Evolutionary conservation across 2,888 invertebrate species (phyloP).

Genomic region (Callosobruchus maculatus): DNA sequence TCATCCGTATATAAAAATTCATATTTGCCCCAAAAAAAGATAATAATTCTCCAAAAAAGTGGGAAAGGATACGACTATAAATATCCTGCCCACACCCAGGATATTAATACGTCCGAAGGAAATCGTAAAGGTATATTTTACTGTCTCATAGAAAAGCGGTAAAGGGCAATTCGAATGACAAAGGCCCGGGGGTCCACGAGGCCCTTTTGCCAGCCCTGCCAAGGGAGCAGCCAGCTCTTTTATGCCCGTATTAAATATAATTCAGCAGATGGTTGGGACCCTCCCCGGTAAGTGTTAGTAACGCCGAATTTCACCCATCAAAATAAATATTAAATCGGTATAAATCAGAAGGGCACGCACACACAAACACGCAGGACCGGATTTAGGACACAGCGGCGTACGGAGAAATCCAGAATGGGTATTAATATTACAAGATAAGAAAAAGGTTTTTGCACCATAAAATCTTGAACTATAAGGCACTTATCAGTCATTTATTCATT

Average conservation of each 20-base stretch:
- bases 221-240: conserved; percentile 24
- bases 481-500: no score
- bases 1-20: background rate
- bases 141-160: conserved; percentile 41
- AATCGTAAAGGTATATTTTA: conserved; percentile 29
- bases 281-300: conserved; percentile 47
- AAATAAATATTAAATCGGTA: conserved; percentile 54
- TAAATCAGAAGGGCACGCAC: conserved; percentile 46
- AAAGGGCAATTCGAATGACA: conserved; percentile 44
- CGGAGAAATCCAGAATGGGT: no score
- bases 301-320: conserved; percentile 53
- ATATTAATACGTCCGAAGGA: conserved; percentile 6
- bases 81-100: background rate
- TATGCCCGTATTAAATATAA: conserved; percentile 40
- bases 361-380: conserved; percentile 14
- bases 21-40: background rate
- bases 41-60: background rate
- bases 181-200: conserved; percentile 28
- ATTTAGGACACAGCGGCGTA: conserved; percentile 5
- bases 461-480: no score
- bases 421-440: background rate
- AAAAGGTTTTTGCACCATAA: no score
- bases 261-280: conserved; percentile 45
- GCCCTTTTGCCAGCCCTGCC: conserved; percentile 25
- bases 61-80: background rate